Conservation (phyloP, 2,797 vertebrate genomes). For the Aselliscus stoliczkanus region DNA sequence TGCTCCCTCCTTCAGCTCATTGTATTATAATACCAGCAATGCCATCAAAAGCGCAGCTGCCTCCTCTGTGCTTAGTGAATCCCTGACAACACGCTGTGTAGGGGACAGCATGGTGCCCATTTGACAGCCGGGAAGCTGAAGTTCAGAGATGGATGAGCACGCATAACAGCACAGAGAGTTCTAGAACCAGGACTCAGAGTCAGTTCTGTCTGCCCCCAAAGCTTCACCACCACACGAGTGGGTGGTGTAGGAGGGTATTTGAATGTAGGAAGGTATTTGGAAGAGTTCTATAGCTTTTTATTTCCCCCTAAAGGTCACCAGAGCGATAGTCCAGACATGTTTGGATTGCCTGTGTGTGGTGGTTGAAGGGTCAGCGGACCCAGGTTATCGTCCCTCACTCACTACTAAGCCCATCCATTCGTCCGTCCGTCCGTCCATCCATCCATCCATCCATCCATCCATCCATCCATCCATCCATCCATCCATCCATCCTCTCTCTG, state of each 20-base stretch:
- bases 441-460: too few species aligned
- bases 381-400: neutral
- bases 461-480: too few species aligned
- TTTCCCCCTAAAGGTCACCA: accelerated
- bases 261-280: neutral
- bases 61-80: neutral
- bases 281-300: accelerated
- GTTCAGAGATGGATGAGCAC: accelerated
- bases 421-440: too few species aligned
- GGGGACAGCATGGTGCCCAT: accelerated
- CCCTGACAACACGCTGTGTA: neutral
- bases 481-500: neutral
- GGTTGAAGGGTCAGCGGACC: neutral
- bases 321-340: accelerated
- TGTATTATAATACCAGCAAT: neutral
- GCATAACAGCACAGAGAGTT: neutral
- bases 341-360: neutral
- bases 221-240: accelerated
- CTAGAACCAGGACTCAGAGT: neutral
- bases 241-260: neutral
- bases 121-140: neutral
- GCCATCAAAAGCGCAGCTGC: neutral
- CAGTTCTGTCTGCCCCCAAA: neutral
- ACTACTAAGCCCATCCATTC: neutral
- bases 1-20: neutral